Evolutionary conservation across 1,140 invertebrate species (phyloP), one percentile per base, ranked within the genome.

Genomic region (Glomeris maerens): DNA sequence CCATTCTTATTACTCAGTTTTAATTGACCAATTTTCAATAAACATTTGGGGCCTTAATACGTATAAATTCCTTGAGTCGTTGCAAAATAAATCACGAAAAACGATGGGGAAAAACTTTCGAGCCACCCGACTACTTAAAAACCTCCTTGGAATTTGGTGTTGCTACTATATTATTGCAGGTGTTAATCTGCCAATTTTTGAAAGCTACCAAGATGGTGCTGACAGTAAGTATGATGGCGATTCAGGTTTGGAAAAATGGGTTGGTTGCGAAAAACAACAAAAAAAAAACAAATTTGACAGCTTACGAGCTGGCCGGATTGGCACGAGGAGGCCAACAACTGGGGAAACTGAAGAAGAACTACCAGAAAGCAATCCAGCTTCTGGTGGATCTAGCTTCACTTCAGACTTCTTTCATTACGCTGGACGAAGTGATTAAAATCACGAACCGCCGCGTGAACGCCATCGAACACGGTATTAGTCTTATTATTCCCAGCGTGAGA

Each of bases 381-480:
- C 71, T 97, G 29, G 90, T 97, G 2, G 88, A 95, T 63, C 68
- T 97, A 59, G 93, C 93, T 10, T 96, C 92, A 10, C 68, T 97
- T 41, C 93, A 97, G 68, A 96, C 92, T 1, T 95, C 90, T 31
- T 97, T 97, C 66, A 86, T 97, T 3, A 95, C 91, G 38, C 67
- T 97, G 36, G 93, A 97, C 70, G 91, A 96, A 70, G 92, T 94
- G 25, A 97, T 97, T 58, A 97, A 97, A 70, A 81, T 92, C 40
- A 97, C 93, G 4, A 97, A 97, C 67, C 78, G 96, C 58, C 81
- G 96, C 79, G 96, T 99, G 14, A 99, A 99, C 71, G 96, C 96
- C 60, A 97, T 99, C 69, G 95, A 99, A 70, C 92, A 99, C 67
- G 93, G 88, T 91, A 66, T 29, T 44, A n/a, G n/a, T n/a, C n/a